Percentiles rank a stretch among this genome's conserved stretches.
These are phyloP conservation scores for Elephantulus edwardii DNA, from an alignment of 2,113 vertebrate genomes.

Conservation along the genomic window DNA sequence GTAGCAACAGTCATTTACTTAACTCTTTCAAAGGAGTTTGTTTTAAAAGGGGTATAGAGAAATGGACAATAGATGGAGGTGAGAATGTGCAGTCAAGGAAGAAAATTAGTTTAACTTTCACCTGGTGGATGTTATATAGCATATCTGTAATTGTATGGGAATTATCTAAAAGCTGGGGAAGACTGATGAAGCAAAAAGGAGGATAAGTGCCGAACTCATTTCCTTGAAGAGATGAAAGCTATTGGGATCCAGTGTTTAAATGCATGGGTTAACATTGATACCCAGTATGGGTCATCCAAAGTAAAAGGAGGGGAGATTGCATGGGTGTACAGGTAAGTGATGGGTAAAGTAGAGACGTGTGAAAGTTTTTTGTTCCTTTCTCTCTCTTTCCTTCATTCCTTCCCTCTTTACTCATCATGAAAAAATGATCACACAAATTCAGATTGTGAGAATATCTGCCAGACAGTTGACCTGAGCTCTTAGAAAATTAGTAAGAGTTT, in stretches of 20 bases:
- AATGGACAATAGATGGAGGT: background rate
- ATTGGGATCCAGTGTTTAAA: background rate
- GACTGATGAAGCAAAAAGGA: background rate
- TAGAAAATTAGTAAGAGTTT: slow-evolving; percentile 25
- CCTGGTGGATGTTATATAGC: background rate
- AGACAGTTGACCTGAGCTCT: background rate
- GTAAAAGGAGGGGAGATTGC: background rate
- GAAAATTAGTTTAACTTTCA: background rate
- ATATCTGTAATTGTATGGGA: background rate
- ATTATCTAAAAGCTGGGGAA: background rate
- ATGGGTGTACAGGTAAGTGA: background rate
- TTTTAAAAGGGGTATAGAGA: background rate
- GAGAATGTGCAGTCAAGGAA: background rate
- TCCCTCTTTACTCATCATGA: background rate
- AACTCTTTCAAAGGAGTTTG: background rate
- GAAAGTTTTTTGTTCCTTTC: background rate
- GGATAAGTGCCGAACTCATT: background rate
- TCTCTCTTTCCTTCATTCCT: background rate
- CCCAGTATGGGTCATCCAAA: background rate
- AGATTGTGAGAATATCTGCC: background rate
- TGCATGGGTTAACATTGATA: background rate
- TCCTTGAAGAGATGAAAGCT: background rate
- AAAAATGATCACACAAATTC: background rate
- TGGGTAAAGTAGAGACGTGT: background rate
- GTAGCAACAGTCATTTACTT: background rate